Base-by-base conservation (phyloP, 2,888 invertebrate species). In the Sminthurides aquaticus region DNA sequence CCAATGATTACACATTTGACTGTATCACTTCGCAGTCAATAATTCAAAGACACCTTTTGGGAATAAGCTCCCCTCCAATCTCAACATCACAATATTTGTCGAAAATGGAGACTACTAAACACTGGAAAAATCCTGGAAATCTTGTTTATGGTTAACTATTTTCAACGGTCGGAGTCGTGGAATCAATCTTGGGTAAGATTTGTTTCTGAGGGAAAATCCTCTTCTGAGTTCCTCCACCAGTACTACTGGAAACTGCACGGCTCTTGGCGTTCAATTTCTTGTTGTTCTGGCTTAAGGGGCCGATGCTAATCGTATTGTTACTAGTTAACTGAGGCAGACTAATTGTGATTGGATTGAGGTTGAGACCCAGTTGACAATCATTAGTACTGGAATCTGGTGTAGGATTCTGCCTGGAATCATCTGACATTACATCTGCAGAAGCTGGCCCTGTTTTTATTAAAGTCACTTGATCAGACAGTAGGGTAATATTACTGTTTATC, bases 171-270 rank as follows among this genome's bases (percentile, higher is more conserved):
- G 74, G 71, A 54, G 74, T 74, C 26, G 74, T 74, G 3, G 73
- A 73, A 65, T 74, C 74, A 67, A 74, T 74, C 67, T 74, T 74
- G n/a, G 74, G 74, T 61, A 74, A 65, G 57, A 74, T 74, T 67
- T 74, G 74, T 62, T 74, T 74, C 62, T 73, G 74, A 15, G 72
- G 69, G 57, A 71, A 71, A 55, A 72, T 68, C 63, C 74, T 64
- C 55, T 74, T 74, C 20, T 69, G 69, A 62, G 24, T 49, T n/a
- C n/a, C n/a, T n/a, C n/a, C n/a, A 22, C 59, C 57, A 55, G 69
- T 71, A 57, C 71, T 72, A 62, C 74, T 74, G 48, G 67, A 69
- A 18, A 73, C 74, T 62, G 71, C 67, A 58, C 71, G 69, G 59
- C 70, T 70, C 59, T 73, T 71, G 11, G 58, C 67, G 5, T 70